Conservation (phyloP, 92 coral and sea anemone genomes). For the Muricea muricata region DNA sequence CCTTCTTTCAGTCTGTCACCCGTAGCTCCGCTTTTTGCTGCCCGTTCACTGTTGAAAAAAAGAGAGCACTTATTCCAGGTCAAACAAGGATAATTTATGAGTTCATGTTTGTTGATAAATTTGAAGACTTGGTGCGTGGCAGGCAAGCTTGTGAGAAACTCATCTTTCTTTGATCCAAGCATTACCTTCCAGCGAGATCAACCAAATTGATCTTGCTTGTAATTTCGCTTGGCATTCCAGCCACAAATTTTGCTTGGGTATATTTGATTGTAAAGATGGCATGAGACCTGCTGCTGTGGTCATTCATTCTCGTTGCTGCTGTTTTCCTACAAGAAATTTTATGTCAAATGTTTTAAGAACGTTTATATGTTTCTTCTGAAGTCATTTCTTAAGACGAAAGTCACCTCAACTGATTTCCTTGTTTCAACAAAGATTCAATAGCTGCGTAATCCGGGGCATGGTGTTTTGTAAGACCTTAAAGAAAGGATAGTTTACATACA, state of each 20-base stretch:
- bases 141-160: too few relatives aligned
- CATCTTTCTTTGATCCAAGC: too few relatives aligned
- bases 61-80: too few relatives aligned
- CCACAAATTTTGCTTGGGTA: slow-evolving; percentile 91
- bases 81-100: too few relatives aligned
- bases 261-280: slow-evolving; percentile 94
- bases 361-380: too few relatives aligned
- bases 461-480: slow-evolving; percentile 87
- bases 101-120: too few relatives aligned
- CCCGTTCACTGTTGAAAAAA: slow-evolving; percentile 79
- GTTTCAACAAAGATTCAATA: slow-evolving; percentile 90
- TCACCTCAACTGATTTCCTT: slow-evolving; percentile 89
- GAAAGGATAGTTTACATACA: neutral
- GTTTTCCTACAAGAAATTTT: slow-evolving; percentile 78
- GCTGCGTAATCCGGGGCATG: slow-evolving; percentile 94
- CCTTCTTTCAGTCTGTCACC: slow-evolving; percentile 96
- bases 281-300: slow-evolving; percentile 91
- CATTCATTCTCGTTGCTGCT: slow-evolving; percentile 94
- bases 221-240: slow-evolving; percentile 93
- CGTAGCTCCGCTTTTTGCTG: slow-evolving; percentile 93
- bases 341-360: too few relatives aligned
- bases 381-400: too few relatives aligned
- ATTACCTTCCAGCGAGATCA: slow-evolving; percentile 99
- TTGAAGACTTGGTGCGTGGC: too few relatives aligned
- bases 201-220: slow-evolving; percentile 95